phyloP scores from a whole-genome alignment of 2,888 invertebrate species.

The Meloe dianella region DNA sequence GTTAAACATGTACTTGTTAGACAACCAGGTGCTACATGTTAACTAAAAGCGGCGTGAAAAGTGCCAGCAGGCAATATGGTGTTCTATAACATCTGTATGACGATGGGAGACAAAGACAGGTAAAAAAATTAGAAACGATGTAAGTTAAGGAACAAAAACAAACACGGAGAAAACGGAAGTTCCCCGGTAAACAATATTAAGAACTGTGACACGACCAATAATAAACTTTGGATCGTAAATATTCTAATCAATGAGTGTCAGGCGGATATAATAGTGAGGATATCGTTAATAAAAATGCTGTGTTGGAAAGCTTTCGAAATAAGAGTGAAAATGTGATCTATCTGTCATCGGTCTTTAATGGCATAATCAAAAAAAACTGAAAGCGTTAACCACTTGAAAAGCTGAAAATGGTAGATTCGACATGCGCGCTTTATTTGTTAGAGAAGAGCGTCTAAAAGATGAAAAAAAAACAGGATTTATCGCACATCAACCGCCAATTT shows the following conservation, averaged over 20 bases:
- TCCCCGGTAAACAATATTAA: constrained; percentile 14
- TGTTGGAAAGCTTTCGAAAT: constrained; percentile 43
- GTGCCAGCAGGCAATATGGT: constrained; percentile 11
- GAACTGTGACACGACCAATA: constrained; percentile 28
- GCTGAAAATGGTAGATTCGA: constrained; percentile 54
- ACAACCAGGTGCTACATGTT: constrained; percentile 12
- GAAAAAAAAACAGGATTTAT: constrained; percentile 20
- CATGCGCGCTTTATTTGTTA: constrained; percentile 37
- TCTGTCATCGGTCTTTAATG: constrained; percentile 53
- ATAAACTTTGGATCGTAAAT: constrained; percentile 38
- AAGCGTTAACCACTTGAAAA: constrained; percentile 51
- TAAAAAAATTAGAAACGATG: not conserved
- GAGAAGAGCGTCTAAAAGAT: not conserved
- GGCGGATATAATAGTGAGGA: constrained; percentile 38
- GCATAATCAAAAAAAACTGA: constrained; percentile 52
- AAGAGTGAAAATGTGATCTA: constrained; percentile 55
- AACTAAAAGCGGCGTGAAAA: constrained; percentile 2
- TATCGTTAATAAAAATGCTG: constrained; percentile 49
- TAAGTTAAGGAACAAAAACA: not conserved
- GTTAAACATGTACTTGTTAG: constrained; percentile 9
- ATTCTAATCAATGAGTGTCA: constrained; percentile 49
- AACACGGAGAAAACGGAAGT: not conserved
- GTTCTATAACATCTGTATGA: not conserved
- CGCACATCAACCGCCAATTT: constrained; percentile 27
- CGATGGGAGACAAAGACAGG: not conserved